Percentiles rank a stretch among this genome's conserved stretches.
Evolutionary conservation across 2,888 invertebrate species (phyloP).

Genomic region (Patella ulyssiponensis): DNA sequence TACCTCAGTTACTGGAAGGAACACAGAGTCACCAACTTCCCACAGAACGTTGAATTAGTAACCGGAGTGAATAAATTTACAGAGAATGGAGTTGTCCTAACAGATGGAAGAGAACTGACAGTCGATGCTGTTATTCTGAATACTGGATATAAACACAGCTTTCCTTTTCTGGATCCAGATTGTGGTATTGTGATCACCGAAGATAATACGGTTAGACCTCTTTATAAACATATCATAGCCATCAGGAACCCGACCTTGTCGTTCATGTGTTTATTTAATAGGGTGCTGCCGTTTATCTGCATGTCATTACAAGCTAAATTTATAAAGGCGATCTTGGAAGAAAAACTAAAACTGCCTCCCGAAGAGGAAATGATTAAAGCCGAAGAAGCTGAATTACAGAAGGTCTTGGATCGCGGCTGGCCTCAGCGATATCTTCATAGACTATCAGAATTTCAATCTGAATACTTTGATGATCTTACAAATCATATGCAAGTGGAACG

Average conservation of each 20-base stretch:
- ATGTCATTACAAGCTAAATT: no score
- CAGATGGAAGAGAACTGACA: slow-evolving; percentile 77
- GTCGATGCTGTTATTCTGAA: slow-evolving; percentile 81
- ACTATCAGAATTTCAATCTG: slow-evolving; percentile 83
- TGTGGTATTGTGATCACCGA: slow-evolving; percentile 81
- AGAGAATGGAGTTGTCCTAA: slow-evolving; percentile 66
- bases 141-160: slow-evolving; percentile 84
- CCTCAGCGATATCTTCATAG: slow-evolving; percentile 84
- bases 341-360: slow-evolving; percentile 78
- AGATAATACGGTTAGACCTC: slow-evolving; percentile 85
- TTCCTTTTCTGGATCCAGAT: slow-evolving; percentile 81
- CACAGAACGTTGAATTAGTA: slow-evolving; percentile 59
- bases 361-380: slow-evolving; percentile 80
- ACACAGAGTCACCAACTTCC: slow-evolving; percentile 37
- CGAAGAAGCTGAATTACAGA: slow-evolving; percentile 77
- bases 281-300: no score
- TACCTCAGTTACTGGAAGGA: neutral
- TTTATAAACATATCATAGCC: slow-evolving; percentile 90
- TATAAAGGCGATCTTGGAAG: slow-evolving; percentile 76
- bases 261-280: slow-evolving; percentile 78
- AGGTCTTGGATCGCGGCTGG: slow-evolving; percentile 78
- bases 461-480: slow-evolving; percentile 81
- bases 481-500: slow-evolving; percentile 77
- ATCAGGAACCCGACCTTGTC: slow-evolving; percentile 85
- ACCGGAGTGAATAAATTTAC: slow-evolving; percentile 55